phyloP scores from a whole-genome alignment of 2,888 invertebrate genomes.

The Nycteola revayana region DNA sequence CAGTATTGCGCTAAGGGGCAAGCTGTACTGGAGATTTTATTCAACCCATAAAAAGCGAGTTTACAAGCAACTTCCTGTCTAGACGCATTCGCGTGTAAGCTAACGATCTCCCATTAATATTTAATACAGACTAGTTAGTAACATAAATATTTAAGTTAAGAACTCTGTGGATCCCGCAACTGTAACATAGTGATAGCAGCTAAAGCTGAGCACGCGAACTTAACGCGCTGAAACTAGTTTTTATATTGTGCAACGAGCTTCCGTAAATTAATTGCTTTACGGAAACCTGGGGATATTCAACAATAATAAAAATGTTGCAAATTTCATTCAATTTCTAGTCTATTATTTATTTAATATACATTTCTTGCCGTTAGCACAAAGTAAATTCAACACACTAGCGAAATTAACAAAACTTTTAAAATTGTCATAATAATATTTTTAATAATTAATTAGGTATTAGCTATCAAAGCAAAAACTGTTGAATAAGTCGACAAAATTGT shows the following conservation, averaged over 20 bases:
- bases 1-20: conserved; percentile 25
- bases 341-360: too few species aligned
- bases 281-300: too few species aligned
- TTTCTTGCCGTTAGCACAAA: too few species aligned
- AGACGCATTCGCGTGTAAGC: conserved; percentile 59
- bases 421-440: too few species aligned
- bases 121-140: conserved; percentile 39
- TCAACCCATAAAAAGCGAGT: conserved; percentile 49
- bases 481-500: too few species aligned
- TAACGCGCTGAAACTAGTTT: conserved; percentile 39
- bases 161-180: conserved; percentile 27
- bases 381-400: too few species aligned
- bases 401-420: too few species aligned
- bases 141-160: conserved; percentile 43
- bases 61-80: conserved; percentile 59
- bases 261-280: too few species aligned
- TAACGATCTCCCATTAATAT: conserved; percentile 57
- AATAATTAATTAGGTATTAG: too few species aligned
- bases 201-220: conserved; percentile 31
- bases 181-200: conserved; percentile 16
- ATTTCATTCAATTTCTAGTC: too few species aligned
- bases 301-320: too few species aligned
- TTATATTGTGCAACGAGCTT: conserved; percentile 9
- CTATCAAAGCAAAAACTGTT: too few species aligned
- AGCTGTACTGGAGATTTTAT: conserved; percentile 40